These are phyloP conservation scores for Limosa lapponica DNA, from an alignment of 2,797 vertebrate genomes.

Conservation along the genomic window DNA sequence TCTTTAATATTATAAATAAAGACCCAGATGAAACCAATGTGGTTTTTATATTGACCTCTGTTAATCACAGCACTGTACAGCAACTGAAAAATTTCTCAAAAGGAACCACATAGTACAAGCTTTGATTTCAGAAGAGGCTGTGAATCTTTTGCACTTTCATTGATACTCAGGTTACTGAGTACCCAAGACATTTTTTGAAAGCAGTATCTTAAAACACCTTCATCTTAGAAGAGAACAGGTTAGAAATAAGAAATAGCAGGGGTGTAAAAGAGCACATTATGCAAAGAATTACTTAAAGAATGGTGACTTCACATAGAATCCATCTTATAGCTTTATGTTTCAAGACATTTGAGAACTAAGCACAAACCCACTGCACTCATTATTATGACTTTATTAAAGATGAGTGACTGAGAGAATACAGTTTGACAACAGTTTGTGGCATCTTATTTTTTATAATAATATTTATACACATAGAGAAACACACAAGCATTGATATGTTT, in stretches of 20 bases:
- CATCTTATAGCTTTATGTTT: background rate
- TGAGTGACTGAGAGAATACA: background rate
- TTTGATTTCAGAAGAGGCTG: background rate
- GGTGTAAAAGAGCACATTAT: background rate
- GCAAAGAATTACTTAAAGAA: background rate
- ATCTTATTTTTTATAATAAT: background rate
- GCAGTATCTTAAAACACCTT: background rate
- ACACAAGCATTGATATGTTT: background rate
- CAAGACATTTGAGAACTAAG: constrained; percentile 1
- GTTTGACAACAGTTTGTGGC: background rate
- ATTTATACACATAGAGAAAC: background rate
- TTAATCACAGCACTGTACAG: background rate
- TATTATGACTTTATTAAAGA: constrained; percentile 19
- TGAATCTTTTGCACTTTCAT: background rate
- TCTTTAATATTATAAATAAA: background rate
- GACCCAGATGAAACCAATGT: background rate
- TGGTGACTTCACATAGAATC: background rate
- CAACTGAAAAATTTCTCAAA: background rate
- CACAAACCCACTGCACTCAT: background rate
- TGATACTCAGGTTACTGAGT: background rate
- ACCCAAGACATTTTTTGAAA: background rate
- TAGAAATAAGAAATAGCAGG: background rate
- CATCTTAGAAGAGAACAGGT: background rate
- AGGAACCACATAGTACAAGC: background rate
- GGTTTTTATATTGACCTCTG: background rate